Evolutionary conservation across 2,888 invertebrate species (phyloP).

Genomic region (Drosophila atripex): DNA sequence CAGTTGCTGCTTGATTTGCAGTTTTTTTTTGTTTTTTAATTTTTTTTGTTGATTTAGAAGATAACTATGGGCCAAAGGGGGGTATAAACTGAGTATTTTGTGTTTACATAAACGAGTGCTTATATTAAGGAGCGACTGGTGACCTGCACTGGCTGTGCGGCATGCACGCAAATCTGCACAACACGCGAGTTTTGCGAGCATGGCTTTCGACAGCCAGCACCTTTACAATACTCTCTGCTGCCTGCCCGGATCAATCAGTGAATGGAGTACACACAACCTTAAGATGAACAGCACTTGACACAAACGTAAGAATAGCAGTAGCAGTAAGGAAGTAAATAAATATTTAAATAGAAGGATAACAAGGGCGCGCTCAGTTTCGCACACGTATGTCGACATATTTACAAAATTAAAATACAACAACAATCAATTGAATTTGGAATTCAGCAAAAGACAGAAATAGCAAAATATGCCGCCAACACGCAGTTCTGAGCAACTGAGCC

Average conservation of each 20-base stretch:
- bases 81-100: slow-evolving; percentile 44
- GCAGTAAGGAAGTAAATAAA: slow-evolving; percentile 28
- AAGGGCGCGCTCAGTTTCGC: slow-evolving; percentile 58
- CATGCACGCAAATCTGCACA: slow-evolving; percentile 70
- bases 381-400: slow-evolving; percentile 74
- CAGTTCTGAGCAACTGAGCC: slow-evolving; percentile 34
- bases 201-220: slow-evolving; percentile 49
- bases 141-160: slow-evolving; percentile 41
- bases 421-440: slow-evolving; percentile 64
- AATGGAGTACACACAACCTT: slow-evolving; percentile 29
- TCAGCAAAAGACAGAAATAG: slow-evolving; percentile 27
- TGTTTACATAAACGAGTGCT: slow-evolving; percentile 71
- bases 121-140: slow-evolving; percentile 64
- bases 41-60: background rate
- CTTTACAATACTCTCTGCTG: slow-evolving; percentile 59
- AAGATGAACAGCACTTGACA: slow-evolving; percentile 39
- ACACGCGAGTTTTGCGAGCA: slow-evolving; percentile 73
- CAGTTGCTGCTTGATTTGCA: slow-evolving; percentile 5
- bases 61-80: slow-evolving; percentile 14
- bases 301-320: slow-evolving; percentile 37
- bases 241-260: slow-evolving; percentile 57
- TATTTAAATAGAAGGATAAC: slow-evolving; percentile 30
- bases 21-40: background rate
- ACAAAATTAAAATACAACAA: slow-evolving; percentile 73
- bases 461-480: slow-evolving; percentile 73